Percentiles rank a stretch among this genome's conserved stretches.
Evolutionary conservation across 2,888 invertebrate species (phyloP).

Genomic region (Tetragonisca angustula): DNA sequence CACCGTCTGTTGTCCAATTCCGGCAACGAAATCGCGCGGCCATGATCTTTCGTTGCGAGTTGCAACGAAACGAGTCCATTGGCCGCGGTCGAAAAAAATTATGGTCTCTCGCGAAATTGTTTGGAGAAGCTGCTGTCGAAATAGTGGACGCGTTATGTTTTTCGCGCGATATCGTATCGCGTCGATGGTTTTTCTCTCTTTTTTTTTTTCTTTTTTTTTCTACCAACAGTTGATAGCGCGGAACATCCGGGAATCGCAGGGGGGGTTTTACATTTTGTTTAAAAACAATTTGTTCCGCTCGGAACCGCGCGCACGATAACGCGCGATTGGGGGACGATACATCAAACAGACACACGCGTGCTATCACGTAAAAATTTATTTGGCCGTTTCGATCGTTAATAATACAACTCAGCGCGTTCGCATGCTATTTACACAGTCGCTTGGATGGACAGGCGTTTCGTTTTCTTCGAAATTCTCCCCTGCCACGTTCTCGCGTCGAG

Average conservation of each 20-base stretch:
- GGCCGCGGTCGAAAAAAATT: background rate
- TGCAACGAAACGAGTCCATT: too few species aligned
- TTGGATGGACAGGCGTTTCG: conserved; percentile 30
- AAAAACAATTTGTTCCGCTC: background rate
- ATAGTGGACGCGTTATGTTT: background rate
- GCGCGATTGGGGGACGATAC: background rate
- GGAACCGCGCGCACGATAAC: too few species aligned
- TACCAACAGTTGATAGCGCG: background rate
- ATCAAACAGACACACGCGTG: background rate
- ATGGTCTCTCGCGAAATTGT: conserved; percentile 23
- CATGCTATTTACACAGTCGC: conserved; percentile 47
- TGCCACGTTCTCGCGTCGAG: too few species aligned
- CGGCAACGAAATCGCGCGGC: background rate
- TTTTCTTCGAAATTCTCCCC: background rate
- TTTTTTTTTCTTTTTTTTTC: background rate
- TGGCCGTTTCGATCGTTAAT: conserved; percentile 24
- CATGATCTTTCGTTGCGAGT: background rate
- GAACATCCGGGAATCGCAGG: background rate
- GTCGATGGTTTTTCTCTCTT: background rate
- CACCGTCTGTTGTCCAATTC: conserved; percentile 10
- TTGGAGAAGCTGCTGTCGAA: conserved; percentile 6
- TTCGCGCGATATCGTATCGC: background rate
- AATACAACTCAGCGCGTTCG: conserved; percentile 37
- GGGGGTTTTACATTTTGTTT: background rate
- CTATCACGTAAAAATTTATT: conserved; percentile 32